A percentile compares a stretch with the other conserved stretches of the same genome.
Evolutionary conservation across 2,113 vertebrate genomes (phyloP).

Genomic region (Esox niger): DNA sequence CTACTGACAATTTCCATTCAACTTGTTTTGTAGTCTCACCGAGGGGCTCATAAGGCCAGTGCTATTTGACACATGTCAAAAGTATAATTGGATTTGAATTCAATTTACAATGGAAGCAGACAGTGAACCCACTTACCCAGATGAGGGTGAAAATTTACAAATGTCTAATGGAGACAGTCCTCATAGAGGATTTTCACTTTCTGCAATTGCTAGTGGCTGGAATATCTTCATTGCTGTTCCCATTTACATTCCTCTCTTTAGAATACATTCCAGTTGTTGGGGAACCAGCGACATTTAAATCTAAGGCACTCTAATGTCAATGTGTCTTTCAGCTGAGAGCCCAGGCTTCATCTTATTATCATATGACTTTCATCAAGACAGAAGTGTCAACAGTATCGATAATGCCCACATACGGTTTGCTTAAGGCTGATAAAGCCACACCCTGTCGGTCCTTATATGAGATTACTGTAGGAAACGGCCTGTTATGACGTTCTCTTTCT

Average conservation of each 20-base stretch:
- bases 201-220: background rate
- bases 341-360: background rate
- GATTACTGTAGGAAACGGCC: no score
- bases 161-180: background rate
- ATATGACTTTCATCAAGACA: background rate
- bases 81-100: no score
- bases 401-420: background rate
- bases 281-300: background rate
- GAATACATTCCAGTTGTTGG: background rate
- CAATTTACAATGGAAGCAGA: background rate
- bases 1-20: no score
- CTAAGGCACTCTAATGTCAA: background rate
- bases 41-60: no score
- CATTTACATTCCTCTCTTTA: background rate
- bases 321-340: background rate
- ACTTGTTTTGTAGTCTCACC: no score
- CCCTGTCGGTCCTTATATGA: no score
- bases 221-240: background rate
- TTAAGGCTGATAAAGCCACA: background rate
- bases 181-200: background rate
- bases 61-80: no score
- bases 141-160: background rate
- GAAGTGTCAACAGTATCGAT: background rate
- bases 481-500: no score
- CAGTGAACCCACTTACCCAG: background rate